phyloP scores from a whole-genome alignment of 2,113 vertebrate species.

The Cyrtonyx montezumae region DNA sequence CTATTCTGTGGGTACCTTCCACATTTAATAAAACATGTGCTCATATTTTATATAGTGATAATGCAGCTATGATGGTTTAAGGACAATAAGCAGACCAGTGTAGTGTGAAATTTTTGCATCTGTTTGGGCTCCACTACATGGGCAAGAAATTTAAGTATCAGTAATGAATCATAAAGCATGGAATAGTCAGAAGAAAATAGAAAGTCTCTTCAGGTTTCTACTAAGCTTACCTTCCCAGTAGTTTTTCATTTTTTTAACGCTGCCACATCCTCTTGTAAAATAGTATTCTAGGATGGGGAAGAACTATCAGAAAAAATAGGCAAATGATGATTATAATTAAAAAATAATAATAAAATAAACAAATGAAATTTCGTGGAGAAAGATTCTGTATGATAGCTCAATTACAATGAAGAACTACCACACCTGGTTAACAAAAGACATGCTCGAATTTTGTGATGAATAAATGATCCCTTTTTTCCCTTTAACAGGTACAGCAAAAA shows the following conservation, averaged over 20 bases:
- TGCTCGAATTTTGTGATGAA: not conserved
- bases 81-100: not conserved
- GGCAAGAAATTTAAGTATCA: not conserved
- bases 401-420: not conserved
- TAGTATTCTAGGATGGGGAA: not conserved
- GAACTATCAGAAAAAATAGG: not conserved
- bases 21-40: not conserved
- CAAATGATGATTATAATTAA: not conserved
- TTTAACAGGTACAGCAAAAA: not conserved
- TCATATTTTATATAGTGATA: not conserved
- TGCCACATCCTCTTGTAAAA: not conserved
- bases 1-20: not conserved
- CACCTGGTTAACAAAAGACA: not conserved
- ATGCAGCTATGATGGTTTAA: not conserved
- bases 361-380: not conserved
- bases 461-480: not conserved
- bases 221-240: not conserved
- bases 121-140: not conserved
- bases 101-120: not conserved
- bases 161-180: not conserved
- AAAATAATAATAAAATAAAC: not conserved
- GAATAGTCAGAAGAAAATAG: not conserved
- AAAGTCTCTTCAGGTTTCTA: not conserved
- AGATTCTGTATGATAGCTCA: not conserved
- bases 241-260: not conserved